Percentiles rank a stretch among this genome's conserved stretches.
These are phyloP conservation scores for Pogonomyrmex barbatus DNA, from an alignment of 1,140 invertebrate genomes.

Conservation along the genomic window DNA sequence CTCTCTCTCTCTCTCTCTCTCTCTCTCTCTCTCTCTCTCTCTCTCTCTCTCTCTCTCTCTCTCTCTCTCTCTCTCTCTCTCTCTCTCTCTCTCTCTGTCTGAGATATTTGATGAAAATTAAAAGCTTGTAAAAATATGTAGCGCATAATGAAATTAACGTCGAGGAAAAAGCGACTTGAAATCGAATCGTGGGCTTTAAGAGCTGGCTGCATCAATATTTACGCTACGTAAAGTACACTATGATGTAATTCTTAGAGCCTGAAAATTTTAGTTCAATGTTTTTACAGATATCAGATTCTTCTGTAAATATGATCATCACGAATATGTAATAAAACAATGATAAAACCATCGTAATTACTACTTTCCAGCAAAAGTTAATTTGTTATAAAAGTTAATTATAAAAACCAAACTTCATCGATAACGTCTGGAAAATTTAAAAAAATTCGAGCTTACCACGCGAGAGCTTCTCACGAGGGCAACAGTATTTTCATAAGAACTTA, in stretches of 20 bases:
- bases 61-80: too few relatives aligned
- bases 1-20: too few relatives aligned
- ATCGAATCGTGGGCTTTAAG: neutral
- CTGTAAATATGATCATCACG: neutral
- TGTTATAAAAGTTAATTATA: slow-evolving; percentile 27
- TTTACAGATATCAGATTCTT: slow-evolving; percentile 11
- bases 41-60: neutral
- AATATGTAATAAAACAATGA: slow-evolving; percentile 14
- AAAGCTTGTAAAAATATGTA: slow-evolving; percentile 23
- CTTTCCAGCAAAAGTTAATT: neutral
- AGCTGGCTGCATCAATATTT: slow-evolving; percentile 42
- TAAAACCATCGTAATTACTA: slow-evolving; percentile 26
- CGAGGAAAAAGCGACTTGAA: slow-evolving; percentile 30
- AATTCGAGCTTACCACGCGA: slow-evolving; percentile 31
- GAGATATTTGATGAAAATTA: slow-evolving; percentile 34
- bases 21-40: too few relatives aligned
- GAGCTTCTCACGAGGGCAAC: neutral
- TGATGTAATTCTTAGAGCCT: neutral
- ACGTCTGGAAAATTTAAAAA: neutral
- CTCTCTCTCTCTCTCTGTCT: neutral
- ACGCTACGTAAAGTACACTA: neutral
- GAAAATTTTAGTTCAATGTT: slow-evolving; percentile 25
- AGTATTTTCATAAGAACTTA: slow-evolving; percentile 55
- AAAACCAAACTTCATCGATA: slow-evolving; percentile 30
- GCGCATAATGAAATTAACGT: slow-evolving; percentile 20